Percentiles rank a stretch among this genome's conserved stretches.
Conservation (phyloP, 2,888 invertebrate genomes). For the Nomada fucata region DNA sequence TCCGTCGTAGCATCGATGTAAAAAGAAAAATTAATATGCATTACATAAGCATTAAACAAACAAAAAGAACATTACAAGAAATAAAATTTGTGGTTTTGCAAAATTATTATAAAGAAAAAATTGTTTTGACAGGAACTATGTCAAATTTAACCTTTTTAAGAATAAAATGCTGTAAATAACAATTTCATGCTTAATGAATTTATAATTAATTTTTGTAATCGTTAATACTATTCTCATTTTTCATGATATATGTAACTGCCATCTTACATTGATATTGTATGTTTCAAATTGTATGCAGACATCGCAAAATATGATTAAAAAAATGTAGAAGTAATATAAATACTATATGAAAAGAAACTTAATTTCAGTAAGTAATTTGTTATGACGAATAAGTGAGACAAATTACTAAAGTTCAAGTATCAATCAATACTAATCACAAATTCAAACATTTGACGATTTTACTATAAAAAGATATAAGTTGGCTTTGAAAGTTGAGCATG, state of each 20-base stretch:
- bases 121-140: conserved; percentile 67
- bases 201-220: conserved; percentile 64
- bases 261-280: conserved; percentile 52
- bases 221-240: conserved; percentile 52
- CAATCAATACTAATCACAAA: conserved; percentile 19
- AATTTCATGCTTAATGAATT: conserved; percentile 66
- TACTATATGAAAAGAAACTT: conserved; percentile 46
- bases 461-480: conserved; percentile 28
- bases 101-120: conserved; percentile 56
- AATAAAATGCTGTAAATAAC: conserved; percentile 74
- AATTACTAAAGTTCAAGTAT: conserved; percentile 45
- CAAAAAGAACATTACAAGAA: conserved; percentile 46
- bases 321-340: conserved; percentile 42
- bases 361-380: conserved; percentile 51
- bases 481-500: conserved; percentile 46
- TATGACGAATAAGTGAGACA: conserved; percentile 35
- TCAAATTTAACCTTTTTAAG: conserved; percentile 67
- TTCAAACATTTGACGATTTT: conserved; percentile 27
- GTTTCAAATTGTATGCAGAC: conserved; percentile 58
- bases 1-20: conserved; percentile 72
- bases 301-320: conserved; percentile 47
- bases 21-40: conserved; percentile 66
- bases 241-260: conserved; percentile 54
- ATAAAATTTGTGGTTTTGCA: conserved; percentile 59
- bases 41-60: conserved; percentile 45